Evolutionary conservation across 2,113 vertebrate species (phyloP), one percentile per base, ranked within the genome.

Genomic region (Butorides virescens): DNA sequence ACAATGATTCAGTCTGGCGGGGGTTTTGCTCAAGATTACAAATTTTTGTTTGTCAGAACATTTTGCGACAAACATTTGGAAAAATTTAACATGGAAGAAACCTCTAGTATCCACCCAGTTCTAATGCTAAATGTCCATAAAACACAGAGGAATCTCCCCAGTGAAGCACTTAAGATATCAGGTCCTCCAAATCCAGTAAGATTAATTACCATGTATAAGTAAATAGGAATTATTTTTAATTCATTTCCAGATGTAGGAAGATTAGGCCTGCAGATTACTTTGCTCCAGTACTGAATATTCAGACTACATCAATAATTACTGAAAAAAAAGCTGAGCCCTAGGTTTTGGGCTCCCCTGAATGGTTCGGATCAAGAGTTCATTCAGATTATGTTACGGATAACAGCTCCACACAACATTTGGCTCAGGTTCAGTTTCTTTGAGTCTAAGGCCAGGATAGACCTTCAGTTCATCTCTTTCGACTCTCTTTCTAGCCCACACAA

Each of bases 141-240:
- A 90, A 21, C 58, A 59, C 39, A 78, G 42, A 88, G 37, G 77
- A 96, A 72, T 76, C 22, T 94, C 62, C 74, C 44, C 39, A 68
- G 39, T 21, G 49, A 96, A 72, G 53, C 27, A 56, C 44, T 82
- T 85, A 72, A 75, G 32, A 34, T 68, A 78, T 75, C 61, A n/a
- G 39, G 62, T 61, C 84, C 52, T 82, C 44, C 63, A 81, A 95
- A 91, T 85, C 76, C 84, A 72, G 47, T 47, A 59, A 84, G 36
- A 97, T 91, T 94, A 96, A 96, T 95, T 95, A 78, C 75, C 68
- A 79, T 52, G 25, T 85, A 65, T 87, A 82, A 94, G 58, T 85
- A 96, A 95, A 94, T 76, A 96, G n/a, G 47, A 94, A 93, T 87
- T 75, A 39, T 21, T 95, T 93, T 91, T 56, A 65, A 95, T 94